Percentiles rank a stretch among this genome's conserved stretches.
Evolutionary conservation across 2,113 vertebrate species (phyloP).

Genomic region (Ophiodon elongatus): DNA sequence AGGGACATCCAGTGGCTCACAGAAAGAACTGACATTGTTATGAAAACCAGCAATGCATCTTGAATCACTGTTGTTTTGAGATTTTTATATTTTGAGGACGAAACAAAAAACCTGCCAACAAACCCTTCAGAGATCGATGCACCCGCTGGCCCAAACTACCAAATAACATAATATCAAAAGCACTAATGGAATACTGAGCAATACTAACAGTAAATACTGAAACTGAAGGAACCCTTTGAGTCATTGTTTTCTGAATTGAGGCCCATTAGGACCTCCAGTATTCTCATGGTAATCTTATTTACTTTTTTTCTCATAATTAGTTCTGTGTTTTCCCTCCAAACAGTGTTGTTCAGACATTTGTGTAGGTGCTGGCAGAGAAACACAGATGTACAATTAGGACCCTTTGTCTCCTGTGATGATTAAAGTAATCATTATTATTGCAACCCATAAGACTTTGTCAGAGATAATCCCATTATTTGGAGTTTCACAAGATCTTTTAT

Average conservation of each 20-base stretch:
- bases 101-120: constrained; percentile 73
- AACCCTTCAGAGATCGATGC: constrained; percentile 79
- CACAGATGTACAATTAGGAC: constrained; percentile 80
- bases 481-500: constrained; percentile 36
- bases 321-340: constrained; percentile 76
- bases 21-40: constrained; percentile 24
- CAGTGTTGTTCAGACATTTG: constrained; percentile 78
- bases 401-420: constrained; percentile 71
- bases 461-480: constrained; percentile 72
- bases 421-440: constrained; percentile 82
- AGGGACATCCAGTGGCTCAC: constrained; percentile 59
- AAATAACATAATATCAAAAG: constrained; percentile 73
- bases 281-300: constrained; percentile 81
- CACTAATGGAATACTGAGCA: constrained; percentile 82
- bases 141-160: constrained; percentile 70
- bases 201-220: constrained; percentile 77
- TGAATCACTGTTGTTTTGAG: neutral
- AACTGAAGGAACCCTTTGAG: constrained; percentile 71
- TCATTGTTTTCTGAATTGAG: constrained; percentile 74
- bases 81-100: constrained; percentile 62
- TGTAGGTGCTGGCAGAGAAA: constrained; percentile 82
- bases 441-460: constrained; percentile 77
- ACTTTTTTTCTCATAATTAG: constrained; percentile 71
- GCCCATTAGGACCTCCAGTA: constrained; percentile 74
- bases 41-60: neutral